Base-by-base conservation (phyloP, 2,888 invertebrate species). In the Zhengitettix transpicula region DNA sequence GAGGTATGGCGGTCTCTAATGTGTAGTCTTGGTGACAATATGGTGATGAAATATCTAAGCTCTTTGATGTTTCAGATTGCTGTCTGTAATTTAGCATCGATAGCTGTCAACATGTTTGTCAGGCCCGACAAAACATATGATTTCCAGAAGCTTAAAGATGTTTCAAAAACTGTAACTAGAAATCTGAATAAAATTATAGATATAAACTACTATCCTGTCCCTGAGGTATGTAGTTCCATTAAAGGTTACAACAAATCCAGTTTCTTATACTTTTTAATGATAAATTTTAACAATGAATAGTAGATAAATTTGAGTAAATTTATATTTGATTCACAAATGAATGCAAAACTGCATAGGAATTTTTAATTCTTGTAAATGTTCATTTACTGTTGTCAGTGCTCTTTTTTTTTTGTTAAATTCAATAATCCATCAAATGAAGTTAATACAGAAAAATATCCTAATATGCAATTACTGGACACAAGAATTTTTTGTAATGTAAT, bases 111-210 rank as follows among this genome's bases (percentile, higher is more conserved):
- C 72, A 91, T 89, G 85, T 99, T 89, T 76, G 91, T 99, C 0
- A 82, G 80, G 68, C 73, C 79, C 2, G 83, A 87, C 61, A 85
- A 82, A 70, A 84, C 81, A 0, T 99, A 83, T 69, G 92, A 99
- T 74, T 99, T 97, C 69, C 70, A 78, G 3, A 90, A 91, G 70
- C 77, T 99, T 11, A 89, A 87, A 69, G 81, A 85, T 67, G 88
- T 98, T 0, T 84, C 92, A 0, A 94, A 95, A 78, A 85, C 84
- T 14, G 84, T 91, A 1, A 91, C 97, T 0, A 80, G 79, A 67
- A 99, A 99, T 74, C 77, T 99, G 56, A 97, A 99, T 75, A 95
- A 89, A 77, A 90, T 99, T 59, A 98, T 99, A 64, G 97, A 99
- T 69, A 81, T 94, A 0, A 99, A 97, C 74, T 94, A 80, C 73